Evolutionary conservation across 2,888 invertebrate genomes (phyloP), one percentile per base, ranked within the genome.

Genomic region (Pachymerium ferrugineum): DNA sequence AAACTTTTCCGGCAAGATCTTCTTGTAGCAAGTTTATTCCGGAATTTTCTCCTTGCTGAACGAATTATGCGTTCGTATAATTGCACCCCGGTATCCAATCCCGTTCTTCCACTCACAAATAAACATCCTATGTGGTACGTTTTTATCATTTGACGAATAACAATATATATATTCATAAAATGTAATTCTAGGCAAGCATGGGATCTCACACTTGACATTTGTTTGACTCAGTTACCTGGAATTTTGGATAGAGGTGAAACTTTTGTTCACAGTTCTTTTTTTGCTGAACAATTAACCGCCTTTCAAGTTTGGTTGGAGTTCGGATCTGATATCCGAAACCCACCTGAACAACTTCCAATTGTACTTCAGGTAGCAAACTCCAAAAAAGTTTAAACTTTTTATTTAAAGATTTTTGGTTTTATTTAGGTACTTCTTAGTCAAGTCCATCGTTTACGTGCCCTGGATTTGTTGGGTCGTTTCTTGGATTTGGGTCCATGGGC

Each of bases 11-110:
- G 99, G 28, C 97, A 99, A 83, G 99, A 99, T 84, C 86, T 99
- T 78, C 87, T 99, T 73, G 97, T 99, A n/a, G 99, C 99, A 74
- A 95, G 95, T 82, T 86, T 99, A 74, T 98, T 98, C 84, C 88
- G 99, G 54, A 99, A 99, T 86, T 99, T 94, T 83, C 86, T 99
- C 79, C 86, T 99, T 74, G 98, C 99, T 0, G 97, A 99, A 81
- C 86, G 98, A 78, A 94, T 99, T 77, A 90, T 98, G 87, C 87
- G 94, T 73, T 94, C 94, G 29, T 97, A 97, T 84, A 97, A 97
- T 85, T 99, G 98, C 84, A 93, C 92, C 73, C 98, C 98, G n/a
- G 90, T 97, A 69, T 96, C 95, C 68, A 88, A 88, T 79, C 99
- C 99, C 0, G 88, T 89, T 77, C 85, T 99, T 80, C 98, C 98